Evolutionary conservation across 1,140 invertebrate species (phyloP).

Genomic region (Matsumurasca onukii): DNA sequence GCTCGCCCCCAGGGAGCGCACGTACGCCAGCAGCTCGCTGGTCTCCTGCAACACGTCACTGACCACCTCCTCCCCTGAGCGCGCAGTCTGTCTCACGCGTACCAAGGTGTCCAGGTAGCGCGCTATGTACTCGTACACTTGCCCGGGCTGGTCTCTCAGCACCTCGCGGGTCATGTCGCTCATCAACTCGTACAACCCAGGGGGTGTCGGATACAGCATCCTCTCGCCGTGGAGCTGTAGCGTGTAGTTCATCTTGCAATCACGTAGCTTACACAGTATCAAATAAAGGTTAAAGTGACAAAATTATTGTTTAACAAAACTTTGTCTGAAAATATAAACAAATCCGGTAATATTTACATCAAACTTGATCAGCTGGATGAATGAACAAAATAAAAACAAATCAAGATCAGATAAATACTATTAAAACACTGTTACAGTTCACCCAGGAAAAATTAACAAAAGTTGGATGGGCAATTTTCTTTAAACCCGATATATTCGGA

Average conservation of each 20-base stretch:
- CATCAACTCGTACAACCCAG: slow-evolving; percentile 35
- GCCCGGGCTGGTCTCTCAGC: slow-evolving; percentile 31
- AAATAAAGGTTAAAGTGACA: too few species aligned
- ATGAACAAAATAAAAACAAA: too few species aligned
- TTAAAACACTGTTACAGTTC: too few species aligned
- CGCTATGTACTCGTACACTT: slow-evolving; percentile 31
- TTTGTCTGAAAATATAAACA: too few species aligned
- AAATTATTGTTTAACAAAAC: too few species aligned
- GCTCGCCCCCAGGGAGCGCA: slow-evolving; percentile 7
- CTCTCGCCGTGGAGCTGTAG: slow-evolving; percentile 35
- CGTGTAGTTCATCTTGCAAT: slow-evolving; percentile 31
- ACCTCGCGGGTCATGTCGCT: slow-evolving; percentile 37
- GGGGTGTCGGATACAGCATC: slow-evolving; percentile 30
- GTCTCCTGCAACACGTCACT: slow-evolving; percentile 3
- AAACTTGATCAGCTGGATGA: too few species aligned
- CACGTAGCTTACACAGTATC: too few species aligned
- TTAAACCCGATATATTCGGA: too few species aligned
- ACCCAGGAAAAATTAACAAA: too few species aligned
- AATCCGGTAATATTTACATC: too few species aligned
- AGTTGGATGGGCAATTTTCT: too few species aligned
- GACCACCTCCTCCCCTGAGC: slow-evolving; percentile 12
- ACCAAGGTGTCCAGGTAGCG: slow-evolving; percentile 30
- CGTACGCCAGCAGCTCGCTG: not conserved
- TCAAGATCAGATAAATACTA: too few species aligned
- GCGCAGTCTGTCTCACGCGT: not conserved